Base-by-base conservation (phyloP, 2,797 vertebrate species). In the Cuculus canorus region DNA sequence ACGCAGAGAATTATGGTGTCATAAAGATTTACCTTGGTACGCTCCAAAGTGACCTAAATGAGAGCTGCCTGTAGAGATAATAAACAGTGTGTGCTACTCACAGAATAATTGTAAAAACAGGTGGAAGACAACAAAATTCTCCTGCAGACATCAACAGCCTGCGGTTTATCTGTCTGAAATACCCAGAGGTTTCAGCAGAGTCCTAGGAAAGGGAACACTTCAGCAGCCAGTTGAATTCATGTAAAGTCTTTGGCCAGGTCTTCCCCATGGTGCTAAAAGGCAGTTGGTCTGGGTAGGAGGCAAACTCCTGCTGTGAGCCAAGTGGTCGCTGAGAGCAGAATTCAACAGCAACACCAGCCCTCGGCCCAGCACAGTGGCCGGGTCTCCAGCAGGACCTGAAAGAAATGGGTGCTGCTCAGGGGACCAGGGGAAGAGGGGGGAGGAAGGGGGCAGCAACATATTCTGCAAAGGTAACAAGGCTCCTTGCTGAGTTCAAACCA, bases 371-470 rank as follows among this genome's bases (percentile, higher is more conserved):
- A 39, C 59, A 10, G 50, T 5, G 3, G 32, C 2, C 5, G 4
- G 3, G 30, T 1, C 71, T 41, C 16, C 3, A 13, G 21, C 17
- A 23, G 30, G 3, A 6, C 35, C 32, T 9, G 43, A 5, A 39
- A 4, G 24, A 18, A 5, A 1, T 0, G 3, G 22, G 7, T 4
- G 35, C 17, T 9, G 24, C 0, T 1, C 32, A 5, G 60, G 18
- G 43, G 24, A 6, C 13, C 30, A 4, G 0, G 5, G 15, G 28
- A n/a, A 35, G 25, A 17, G 14, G 27, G 21, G 13, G 4, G 43
- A 69, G 32, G 2, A 3, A 24, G 21, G n/a, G 27, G 41, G 22
- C 48, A 32, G 78, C 54, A 47, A 75, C 21, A 6, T 9, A 2
- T 32, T 15, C 48, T 25, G 27, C 28, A 12, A 7, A 30, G 13